These are phyloP conservation scores for Piprites chloris DNA, from an alignment of 2,113 vertebrate genomes.

Conservation along the genomic window DNA sequence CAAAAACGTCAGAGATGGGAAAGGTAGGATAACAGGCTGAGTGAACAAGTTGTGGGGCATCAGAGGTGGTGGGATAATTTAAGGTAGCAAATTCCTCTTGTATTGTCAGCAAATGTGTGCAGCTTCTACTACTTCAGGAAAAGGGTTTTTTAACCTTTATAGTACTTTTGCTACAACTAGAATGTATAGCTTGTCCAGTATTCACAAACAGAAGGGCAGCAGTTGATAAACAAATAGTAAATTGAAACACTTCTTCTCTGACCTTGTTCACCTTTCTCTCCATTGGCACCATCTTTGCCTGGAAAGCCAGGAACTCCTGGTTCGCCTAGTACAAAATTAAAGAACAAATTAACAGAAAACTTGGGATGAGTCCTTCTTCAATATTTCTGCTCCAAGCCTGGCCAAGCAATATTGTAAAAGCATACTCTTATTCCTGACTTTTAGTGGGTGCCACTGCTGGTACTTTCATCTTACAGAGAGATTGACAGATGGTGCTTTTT, in stretches of 20 bases:
- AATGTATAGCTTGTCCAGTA: not conserved
- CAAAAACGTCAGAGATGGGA: not conserved
- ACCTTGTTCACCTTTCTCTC: conserved; percentile 87
- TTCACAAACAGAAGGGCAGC: not conserved
- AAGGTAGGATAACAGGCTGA: not conserved
- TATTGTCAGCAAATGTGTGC: not conserved
- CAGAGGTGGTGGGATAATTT: not conserved
- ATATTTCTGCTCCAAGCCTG: not conserved
- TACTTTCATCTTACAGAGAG: not conserved
- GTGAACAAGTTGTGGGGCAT: not conserved
- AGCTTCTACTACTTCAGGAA: not conserved
- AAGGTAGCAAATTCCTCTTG: not conserved
- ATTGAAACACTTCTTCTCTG: conserved; percentile 11
- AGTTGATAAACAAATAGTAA: not conserved
- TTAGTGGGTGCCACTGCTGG: not conserved
- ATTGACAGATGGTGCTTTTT: not conserved
- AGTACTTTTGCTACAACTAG: not conserved
- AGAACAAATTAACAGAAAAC: not conserved
- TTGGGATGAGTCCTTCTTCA: not conserved
- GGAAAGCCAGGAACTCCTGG: conserved; percentile 70
- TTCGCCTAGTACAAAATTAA: conserved; percentile 58
- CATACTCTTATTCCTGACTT: not conserved
- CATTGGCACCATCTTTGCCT: conserved; percentile 78
- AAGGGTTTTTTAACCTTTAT: not conserved
- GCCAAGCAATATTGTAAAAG: not conserved